A percentile compares a stretch with the other conserved stretches of the same genome.
Conservation (phyloP, 2,113 vertebrate genomes). For the Telmatochromis sp. region DNA sequence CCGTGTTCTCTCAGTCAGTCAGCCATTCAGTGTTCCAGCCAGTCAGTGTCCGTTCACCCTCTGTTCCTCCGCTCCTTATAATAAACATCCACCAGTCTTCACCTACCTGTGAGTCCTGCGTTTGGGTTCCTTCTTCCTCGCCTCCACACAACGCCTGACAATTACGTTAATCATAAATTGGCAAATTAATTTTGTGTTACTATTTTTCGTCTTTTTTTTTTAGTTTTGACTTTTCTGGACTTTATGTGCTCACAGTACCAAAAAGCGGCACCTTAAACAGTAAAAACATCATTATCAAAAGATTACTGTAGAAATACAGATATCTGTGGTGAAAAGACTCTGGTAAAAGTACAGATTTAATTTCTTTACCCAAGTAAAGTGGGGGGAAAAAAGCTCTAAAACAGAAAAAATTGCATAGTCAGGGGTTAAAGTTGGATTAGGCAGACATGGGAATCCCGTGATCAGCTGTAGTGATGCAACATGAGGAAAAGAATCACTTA, state of each 20-base stretch:
- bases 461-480: not conserved
- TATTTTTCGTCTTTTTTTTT: not conserved
- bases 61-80: too few species aligned
- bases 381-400: not conserved
- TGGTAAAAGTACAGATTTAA: not conserved
- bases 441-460: not conserved
- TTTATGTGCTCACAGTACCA: not conserved
- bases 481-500: not conserved
- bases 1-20: too few species aligned
- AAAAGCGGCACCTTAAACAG: not conserved
- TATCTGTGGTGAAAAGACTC: rapidly evolving
- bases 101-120: too few species aligned
- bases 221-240: not conserved
- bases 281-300: not conserved
- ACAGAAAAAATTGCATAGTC: not conserved
- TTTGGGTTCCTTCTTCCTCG: too few species aligned
- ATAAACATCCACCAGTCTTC: too few species aligned
- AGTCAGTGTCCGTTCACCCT: too few species aligned
- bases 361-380: not conserved
- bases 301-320: not conserved
- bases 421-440: not conserved
- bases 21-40: too few species aligned
- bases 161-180: too few species aligned
- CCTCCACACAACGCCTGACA: too few species aligned
- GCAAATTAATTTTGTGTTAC: not conserved